These are phyloP conservation scores for Sula dactylatra DNA, from an alignment of 2,113 vertebrate genomes.

Conservation along the genomic window DNA sequence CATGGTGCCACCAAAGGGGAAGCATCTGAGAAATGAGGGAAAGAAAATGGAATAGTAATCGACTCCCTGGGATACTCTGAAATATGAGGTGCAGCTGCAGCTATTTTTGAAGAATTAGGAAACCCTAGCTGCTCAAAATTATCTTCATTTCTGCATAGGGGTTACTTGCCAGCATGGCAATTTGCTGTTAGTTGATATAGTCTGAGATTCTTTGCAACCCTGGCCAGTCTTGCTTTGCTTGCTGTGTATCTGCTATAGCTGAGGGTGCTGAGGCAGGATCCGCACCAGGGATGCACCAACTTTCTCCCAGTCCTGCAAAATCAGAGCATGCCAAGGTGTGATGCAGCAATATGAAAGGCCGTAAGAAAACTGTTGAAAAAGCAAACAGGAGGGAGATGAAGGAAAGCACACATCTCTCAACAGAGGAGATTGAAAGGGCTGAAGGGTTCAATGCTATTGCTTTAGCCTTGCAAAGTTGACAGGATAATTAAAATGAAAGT, in stretches of 20 bases:
- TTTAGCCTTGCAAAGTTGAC: neutral
- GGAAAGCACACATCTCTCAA: neutral
- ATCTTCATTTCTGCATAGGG: neutral
- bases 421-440: neutral
- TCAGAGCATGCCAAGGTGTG: rapidly evolving
- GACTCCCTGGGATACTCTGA: neutral
- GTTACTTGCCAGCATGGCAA: neutral
- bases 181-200: neutral
- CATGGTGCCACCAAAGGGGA: neutral
- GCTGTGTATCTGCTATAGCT: neutral
- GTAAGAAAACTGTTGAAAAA: neutral
- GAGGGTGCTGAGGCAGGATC: neutral
- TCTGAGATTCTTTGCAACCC: neutral
- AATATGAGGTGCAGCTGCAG: neutral
- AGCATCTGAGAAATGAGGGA: neutral
- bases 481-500: neutral
- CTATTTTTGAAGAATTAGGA: neutral
- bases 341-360: rapidly evolving
- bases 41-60: neutral
- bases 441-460: neutral
- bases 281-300: neutral
- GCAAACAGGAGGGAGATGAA: neutral
- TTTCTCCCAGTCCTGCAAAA: neutral
- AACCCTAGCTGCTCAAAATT: neutral
- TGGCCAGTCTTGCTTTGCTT: rapidly evolving